Percentiles rank a stretch among this genome's conserved stretches.
Conservation (phyloP, 64 coral and sea anemone genomes). For the Astreopora myriophthalma region DNA sequence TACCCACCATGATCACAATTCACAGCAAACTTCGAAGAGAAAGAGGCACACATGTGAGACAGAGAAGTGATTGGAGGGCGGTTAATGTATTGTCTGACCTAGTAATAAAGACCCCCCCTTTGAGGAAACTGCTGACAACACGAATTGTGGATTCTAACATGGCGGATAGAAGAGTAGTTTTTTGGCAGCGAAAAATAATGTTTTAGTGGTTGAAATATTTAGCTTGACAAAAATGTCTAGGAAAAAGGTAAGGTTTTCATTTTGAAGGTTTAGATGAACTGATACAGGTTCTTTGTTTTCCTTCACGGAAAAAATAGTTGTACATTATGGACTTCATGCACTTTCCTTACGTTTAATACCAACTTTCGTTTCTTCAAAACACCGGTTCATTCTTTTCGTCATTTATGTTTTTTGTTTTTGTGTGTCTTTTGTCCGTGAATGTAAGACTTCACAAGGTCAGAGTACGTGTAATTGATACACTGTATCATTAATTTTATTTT, state of each 20-base stretch:
- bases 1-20: neutral
- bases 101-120: neutral
- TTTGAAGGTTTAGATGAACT: neutral
- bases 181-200: neutral
- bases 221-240: neutral
- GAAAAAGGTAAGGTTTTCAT: neutral
- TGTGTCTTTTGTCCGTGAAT: no score
- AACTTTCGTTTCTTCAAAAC: no score
- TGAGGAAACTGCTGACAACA: constrained; percentile 10
- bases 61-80: neutral
- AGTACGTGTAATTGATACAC: no score
- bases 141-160: constrained; percentile 31
- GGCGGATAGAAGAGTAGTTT: neutral
- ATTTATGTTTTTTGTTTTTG: no score
- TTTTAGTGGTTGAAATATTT: neutral
- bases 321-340: no score
- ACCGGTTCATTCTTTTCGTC: no score
- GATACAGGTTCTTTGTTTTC: no score
- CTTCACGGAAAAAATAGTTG: no score
- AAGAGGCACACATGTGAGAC: constrained; percentile 12
- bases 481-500: no score
- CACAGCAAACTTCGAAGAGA: constrained; percentile 7
- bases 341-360: no score
- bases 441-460: no score
- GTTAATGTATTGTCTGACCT: neutral